These are phyloP conservation scores for Megalops atlanticus DNA, from an alignment of 2,113 vertebrate genomes.

Conservation along the genomic window DNA sequence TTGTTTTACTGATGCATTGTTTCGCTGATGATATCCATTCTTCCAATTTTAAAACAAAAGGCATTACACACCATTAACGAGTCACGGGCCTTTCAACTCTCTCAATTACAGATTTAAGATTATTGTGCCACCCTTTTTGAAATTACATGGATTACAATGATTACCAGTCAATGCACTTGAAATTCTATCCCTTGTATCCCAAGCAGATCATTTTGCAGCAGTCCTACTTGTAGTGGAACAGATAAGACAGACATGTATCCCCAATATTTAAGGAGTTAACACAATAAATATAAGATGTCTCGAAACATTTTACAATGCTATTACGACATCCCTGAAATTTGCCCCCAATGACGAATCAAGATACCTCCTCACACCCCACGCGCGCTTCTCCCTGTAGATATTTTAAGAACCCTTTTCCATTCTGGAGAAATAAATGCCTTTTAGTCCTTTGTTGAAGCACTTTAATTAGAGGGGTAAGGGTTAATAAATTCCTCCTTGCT, in stretches of 20 bases:
- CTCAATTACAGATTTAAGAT: slow-evolving; percentile 72
- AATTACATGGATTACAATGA: slow-evolving; percentile 74
- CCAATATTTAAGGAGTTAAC: slow-evolving; percentile 18
- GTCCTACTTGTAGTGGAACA: slow-evolving; percentile 38
- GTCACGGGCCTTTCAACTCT: slow-evolving; percentile 65
- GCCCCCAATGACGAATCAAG: slow-evolving; percentile 35
- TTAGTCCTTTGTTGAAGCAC: slow-evolving; percentile 50
- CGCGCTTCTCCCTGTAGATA: slow-evolving; percentile 31
- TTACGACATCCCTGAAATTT: slow-evolving; percentile 37
- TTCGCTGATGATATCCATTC: slow-evolving; percentile 74
- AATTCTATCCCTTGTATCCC: slow-evolving; percentile 52
- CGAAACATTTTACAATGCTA: background rate
- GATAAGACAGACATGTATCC: slow-evolving; percentile 57
- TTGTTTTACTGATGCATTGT: slow-evolving; percentile 84
- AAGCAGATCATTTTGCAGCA: background rate
- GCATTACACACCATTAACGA: slow-evolving; percentile 75
- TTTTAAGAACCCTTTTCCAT: slow-evolving; percentile 45
- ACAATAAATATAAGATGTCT: too few species aligned
- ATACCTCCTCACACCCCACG: slow-evolving; percentile 38
- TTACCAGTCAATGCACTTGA: slow-evolving; percentile 65
- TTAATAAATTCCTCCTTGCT: slow-evolving; percentile 60
- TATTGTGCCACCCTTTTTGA: slow-evolving; percentile 62
- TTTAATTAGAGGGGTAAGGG: slow-evolving; percentile 66
- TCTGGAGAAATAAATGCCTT: slow-evolving; percentile 54
- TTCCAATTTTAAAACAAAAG: slow-evolving; percentile 69